Evolutionary conservation across 2,113 vertebrate genomes (phyloP), one percentile per base, ranked within the genome.

Genomic region (Rhagologus leucostigma): DNA sequence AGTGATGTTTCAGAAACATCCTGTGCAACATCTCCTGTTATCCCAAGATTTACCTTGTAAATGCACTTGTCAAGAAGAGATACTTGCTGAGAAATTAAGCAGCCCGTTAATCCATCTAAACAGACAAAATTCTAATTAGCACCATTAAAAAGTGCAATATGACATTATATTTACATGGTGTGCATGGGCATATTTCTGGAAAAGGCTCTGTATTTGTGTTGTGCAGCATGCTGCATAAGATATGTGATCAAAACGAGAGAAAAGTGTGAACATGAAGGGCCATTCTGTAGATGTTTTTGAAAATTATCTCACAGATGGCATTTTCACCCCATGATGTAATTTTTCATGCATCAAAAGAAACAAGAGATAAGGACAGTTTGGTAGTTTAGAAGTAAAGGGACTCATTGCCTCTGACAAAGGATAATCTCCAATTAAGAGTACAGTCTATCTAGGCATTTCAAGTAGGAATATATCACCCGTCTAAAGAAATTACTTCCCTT

Each of bases 241-340:
- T 35, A 64, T 5, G 44, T 5, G 4, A 89, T 69, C 41, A 80
- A 95, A 90, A 79, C 1, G 50, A 82, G 32, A 87, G 65, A 52
- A 81, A 94, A 79, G 57, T 55, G 62, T 64, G 84, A 94, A 89
- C 24, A 14, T 33, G 44, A 92, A 78, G 32, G 65, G 56, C 93
- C 53, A 49, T 60, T 81, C 56, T 76, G 74, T 49, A 91, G 65
- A 69, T 57, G 57, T 24, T 82, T 85, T 73, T 53, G 37, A 87
- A 96, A 91, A 65, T 33, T 57, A 68, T 79, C 84, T 87, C 84
- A 24, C 78, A 96, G 84, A 89, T 82, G 86, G 89, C 49, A 78
- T 49, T 75, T 91, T 46, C 44, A 52, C 20, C 91, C 64, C 55
- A 41, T 32, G 82, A 75, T 57, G 59, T 27, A 83, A 50, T 73